These are phyloP conservation scores for Drosophila recens DNA, from an alignment of 2,888 invertebrate genomes.

Conservation along the genomic window DNA sequence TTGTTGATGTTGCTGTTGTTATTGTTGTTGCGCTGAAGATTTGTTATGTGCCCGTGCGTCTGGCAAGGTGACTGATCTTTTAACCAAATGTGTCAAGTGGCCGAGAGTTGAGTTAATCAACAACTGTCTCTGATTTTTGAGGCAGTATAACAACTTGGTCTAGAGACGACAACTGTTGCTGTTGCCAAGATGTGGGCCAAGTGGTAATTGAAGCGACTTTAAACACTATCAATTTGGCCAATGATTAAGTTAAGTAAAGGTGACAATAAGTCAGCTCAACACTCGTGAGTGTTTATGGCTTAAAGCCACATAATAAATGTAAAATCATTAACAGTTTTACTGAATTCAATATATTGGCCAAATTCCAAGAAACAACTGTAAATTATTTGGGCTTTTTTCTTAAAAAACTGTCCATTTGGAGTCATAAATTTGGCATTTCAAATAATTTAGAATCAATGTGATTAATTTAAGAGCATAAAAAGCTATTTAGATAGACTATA, in stretches of 20 bases:
- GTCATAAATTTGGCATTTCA: constrained; percentile 5
- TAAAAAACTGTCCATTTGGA: background rate
- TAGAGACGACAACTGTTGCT: background rate
- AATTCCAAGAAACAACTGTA: constrained; percentile 6
- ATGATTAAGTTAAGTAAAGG: background rate
- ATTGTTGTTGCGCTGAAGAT: constrained; percentile 38
- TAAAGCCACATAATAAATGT: background rate
- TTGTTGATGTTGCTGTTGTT: constrained; percentile 22
- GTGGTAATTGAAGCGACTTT: constrained; percentile 35
- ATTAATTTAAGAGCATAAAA: background rate
- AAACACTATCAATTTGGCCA: constrained; percentile 4
- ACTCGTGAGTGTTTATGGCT: background rate
- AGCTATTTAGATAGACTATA: background rate
- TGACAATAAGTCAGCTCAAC: background rate
- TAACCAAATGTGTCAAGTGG: constrained; percentile 75
- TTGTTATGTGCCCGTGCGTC: constrained; percentile 40
- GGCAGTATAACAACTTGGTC: constrained; percentile 10
- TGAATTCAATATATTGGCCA: background rate
- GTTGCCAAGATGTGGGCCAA: constrained; percentile 21
- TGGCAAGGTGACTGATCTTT: constrained; percentile 76
- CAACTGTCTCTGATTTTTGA: constrained; percentile 32
- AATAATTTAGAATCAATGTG: background rate
- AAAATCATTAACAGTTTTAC: constrained; percentile 1
- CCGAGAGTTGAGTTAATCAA: constrained; percentile 50
- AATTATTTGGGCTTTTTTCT: background rate